A percentile compares a stretch with the other conserved stretches of the same genome.
Evolutionary conservation across 2,888 invertebrate genomes (phyloP).

Genomic region (Ichneumoninae sp.): DNA sequence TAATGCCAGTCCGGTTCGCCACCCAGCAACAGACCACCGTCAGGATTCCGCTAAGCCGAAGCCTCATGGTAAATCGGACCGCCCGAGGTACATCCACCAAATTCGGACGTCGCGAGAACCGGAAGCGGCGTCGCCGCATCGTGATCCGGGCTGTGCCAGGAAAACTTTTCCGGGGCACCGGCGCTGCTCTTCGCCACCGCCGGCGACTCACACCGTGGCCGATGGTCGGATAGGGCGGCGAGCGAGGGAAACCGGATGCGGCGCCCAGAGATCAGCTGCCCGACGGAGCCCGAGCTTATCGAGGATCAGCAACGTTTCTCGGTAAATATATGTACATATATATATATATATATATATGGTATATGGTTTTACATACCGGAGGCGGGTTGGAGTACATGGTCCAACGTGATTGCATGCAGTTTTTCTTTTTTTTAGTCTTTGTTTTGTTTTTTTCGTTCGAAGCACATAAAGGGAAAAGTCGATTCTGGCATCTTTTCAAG

Average conservation of each 20-base stretch:
- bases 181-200: slow-evolving; percentile 6
- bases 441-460: background rate
- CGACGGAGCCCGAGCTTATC: slow-evolving; percentile 53
- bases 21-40: slow-evolving; percentile 51
- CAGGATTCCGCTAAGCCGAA: slow-evolving; percentile 63
- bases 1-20: slow-evolving; percentile 53
- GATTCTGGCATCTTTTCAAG: slow-evolving; percentile 3
- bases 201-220: slow-evolving; percentile 13
- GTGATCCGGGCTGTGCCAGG: slow-evolving; percentile 37
- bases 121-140: slow-evolving; percentile 24
- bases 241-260: slow-evolving; percentile 52
- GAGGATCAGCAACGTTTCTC: slow-evolving; percentile 58
- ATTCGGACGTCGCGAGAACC: slow-evolving; percentile 54
- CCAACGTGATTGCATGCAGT: background rate
- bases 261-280: slow-evolving; percentile 45
- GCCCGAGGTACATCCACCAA: slow-evolving; percentile 44
- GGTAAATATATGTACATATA: slow-evolving; percentile 47
- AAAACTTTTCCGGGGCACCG: slow-evolving; percentile 47
- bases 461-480: background rate
- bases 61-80: slow-evolving; percentile 50
- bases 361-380: slow-evolving; percentile 2
- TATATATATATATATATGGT: too few relatives aligned
- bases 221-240: slow-evolving; percentile 14
- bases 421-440: background rate
- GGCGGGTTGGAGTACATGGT: background rate